Conservation (phyloP, 2,113 vertebrate genomes). For the Odocoileus virginianus region DNA sequence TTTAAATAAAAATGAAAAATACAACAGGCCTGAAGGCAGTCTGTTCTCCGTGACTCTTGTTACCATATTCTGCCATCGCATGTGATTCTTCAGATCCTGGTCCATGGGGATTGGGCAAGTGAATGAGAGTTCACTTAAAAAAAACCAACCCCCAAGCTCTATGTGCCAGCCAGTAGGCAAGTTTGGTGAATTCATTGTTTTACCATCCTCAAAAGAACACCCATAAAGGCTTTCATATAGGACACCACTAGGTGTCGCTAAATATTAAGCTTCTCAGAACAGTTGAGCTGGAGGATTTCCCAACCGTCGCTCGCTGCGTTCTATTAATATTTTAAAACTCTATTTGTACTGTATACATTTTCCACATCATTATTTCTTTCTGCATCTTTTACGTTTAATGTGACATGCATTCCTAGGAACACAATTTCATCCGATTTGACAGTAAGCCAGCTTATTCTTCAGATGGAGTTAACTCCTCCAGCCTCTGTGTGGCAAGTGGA, state of each 20-base stretch:
- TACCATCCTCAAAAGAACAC: not conserved
- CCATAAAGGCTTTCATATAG: not conserved
- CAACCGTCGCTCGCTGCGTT: not conserved
- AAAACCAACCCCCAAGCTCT: not conserved
- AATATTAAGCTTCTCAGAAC: slow-evolving; percentile 50
- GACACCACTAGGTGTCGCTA: slow-evolving; percentile 69
- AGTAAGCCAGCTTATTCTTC: not conserved
- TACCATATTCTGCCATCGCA: not conserved
- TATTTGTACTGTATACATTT: slow-evolving; percentile 33
- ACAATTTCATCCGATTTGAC: not conserved
- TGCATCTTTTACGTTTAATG: slow-evolving; percentile 23
- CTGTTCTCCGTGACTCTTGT: not conserved
- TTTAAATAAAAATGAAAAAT: slow-evolving; percentile 21
- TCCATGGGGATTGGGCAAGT: not conserved
- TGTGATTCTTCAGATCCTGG: not conserved
- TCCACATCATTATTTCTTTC: slow-evolving; percentile 26
- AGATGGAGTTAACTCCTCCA: not conserved
- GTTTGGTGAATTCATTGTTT: not conserved
- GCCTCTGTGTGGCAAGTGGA: not conserved
- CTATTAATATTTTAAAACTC: slow-evolving; percentile 55
- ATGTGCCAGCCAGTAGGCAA: not conserved
- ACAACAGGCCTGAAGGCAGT: not conserved
- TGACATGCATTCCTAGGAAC: slow-evolving; percentile 13
- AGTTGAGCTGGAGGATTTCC: not conserved
- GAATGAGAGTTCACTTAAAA: not conserved